phyloP scores from a whole-genome alignment of 2,113 vertebrate species.

The Actenoides lindsayi region DNA sequence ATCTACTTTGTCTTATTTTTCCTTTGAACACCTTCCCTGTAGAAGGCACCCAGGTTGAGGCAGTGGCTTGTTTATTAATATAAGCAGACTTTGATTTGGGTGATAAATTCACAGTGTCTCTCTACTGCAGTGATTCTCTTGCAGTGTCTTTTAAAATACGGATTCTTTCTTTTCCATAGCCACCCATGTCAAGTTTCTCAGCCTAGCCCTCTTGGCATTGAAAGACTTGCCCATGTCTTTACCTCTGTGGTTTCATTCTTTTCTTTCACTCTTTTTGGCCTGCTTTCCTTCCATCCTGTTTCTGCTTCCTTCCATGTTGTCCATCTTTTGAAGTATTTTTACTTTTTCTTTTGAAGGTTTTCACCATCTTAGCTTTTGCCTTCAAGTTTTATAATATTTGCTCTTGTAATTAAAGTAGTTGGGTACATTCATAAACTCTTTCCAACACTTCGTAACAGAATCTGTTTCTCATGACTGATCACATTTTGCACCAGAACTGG shows the following conservation, averaged over 20 bases:
- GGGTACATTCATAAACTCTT: background rate
- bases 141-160: background rate
- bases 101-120: background rate
- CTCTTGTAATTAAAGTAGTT: background rate
- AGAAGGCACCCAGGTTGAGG: background rate
- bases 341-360: background rate
- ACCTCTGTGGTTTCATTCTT: background rate
- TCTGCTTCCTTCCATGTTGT: background rate
- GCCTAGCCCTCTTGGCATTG: background rate
- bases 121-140: background rate
- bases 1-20: background rate
- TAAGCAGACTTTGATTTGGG: background rate
- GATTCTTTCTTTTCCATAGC: background rate
- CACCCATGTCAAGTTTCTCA: background rate
- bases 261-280: background rate
- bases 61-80: background rate
- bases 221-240: background rate
- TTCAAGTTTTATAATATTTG: background rate
- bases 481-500: background rate
- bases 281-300: background rate
- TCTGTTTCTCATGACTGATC: background rate
- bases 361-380: background rate
- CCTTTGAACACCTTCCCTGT: background rate
- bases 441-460: background rate
- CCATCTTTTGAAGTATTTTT: background rate